These are phyloP conservation scores for Myotis myotis DNA, from an alignment of 2,797 vertebrate genomes.

Conservation along the genomic window DNA sequence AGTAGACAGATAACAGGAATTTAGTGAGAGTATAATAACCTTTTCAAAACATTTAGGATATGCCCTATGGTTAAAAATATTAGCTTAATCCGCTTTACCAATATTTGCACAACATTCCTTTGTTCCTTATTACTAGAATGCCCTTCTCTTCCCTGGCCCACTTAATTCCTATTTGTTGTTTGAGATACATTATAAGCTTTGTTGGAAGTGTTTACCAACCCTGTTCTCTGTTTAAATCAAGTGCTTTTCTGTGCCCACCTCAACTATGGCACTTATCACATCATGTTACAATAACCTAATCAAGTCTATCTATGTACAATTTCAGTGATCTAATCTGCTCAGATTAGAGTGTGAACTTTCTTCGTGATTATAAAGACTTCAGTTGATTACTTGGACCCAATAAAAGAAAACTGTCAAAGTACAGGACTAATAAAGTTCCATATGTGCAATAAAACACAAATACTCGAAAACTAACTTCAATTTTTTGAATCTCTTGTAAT, in stretches of 20 bases:
- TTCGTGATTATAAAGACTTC: conserved; percentile 18
- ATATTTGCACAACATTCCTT: background rate
- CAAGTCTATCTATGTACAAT: background rate
- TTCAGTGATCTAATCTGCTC: background rate
- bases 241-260: background rate
- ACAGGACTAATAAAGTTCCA: background rate
- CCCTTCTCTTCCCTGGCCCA: background rate
- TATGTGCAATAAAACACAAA: conserved; percentile 35
- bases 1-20: background rate
- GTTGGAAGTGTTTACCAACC: background rate
- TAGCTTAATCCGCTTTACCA: background rate
- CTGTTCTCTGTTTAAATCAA: background rate
- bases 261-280: background rate
- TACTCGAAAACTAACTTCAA: conserved; percentile 40
- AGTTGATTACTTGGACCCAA: background rate
- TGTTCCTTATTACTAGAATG: background rate
- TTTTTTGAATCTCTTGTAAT: conserved; percentile 59
- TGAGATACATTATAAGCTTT: background rate
- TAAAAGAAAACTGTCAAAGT: conserved; percentile 13
- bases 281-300: background rate
- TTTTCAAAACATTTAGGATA: background rate
- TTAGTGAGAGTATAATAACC: background rate
- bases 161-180: background rate
- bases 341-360: background rate
- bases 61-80: background rate